These are phyloP conservation scores for Sarcophilus harrisii DNA, from an alignment of 2,797 vertebrate species.

Conservation along the genomic window DNA sequence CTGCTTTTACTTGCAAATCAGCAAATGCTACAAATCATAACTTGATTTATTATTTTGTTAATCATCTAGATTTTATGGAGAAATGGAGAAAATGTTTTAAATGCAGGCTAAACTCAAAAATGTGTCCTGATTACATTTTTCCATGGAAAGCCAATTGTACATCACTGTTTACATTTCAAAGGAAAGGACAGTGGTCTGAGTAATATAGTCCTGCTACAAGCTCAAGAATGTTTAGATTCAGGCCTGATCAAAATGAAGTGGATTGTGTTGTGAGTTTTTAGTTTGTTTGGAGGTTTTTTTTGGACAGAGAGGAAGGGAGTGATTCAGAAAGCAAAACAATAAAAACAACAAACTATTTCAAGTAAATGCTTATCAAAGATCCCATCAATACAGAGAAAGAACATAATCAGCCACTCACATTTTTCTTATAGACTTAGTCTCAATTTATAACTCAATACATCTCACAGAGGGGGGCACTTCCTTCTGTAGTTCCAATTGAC, in stretches of 20 bases:
- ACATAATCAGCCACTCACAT: no score
- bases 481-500: no score
- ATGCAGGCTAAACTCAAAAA: background rate
- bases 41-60: background rate
- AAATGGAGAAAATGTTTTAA: background rate
- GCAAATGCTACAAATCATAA: background rate
- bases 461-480: no score
- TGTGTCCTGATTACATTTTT: background rate
- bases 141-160: background rate
- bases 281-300: background rate
- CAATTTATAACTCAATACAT: no score
- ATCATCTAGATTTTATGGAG: background rate
- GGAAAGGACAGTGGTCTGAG: background rate
- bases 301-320: background rate
- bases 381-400: no score
- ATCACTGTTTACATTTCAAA: background rate
- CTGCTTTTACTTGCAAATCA: background rate
- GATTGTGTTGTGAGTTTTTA: no score
- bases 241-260: background rate
- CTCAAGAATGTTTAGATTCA: background rate
- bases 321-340: background rate
- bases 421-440: no score
- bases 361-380: background rate
- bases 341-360: background rate
- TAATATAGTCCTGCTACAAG: background rate